A percentile compares a stretch with the other conserved stretches of the same genome.
phyloP scores from a whole-genome alignment of 2,888 invertebrate genomes.

The Pterobdella sp. region DNA sequence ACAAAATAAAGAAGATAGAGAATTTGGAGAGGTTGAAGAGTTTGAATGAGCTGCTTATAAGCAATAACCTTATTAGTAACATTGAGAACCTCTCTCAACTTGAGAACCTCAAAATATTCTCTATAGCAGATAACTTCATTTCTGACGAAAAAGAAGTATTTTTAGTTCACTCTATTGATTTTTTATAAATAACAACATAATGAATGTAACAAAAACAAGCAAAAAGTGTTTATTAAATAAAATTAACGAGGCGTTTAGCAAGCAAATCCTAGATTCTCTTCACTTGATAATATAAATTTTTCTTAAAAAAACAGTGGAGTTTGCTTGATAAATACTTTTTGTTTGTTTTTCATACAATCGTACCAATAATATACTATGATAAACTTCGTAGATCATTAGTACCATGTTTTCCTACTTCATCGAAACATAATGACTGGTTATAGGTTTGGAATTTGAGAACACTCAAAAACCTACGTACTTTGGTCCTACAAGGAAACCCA shows the following conservation, averaged over 20 bases:
- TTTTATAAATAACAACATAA: too few relatives aligned
- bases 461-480: neutral
- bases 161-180: neutral
- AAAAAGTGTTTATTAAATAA: too few relatives aligned
- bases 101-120: neutral
- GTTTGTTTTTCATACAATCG: neutral
- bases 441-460: neutral
- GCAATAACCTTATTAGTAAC: neutral
- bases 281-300: too few relatives aligned
- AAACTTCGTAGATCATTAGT: neutral
- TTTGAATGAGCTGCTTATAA: neutral
- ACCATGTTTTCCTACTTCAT: too few relatives aligned
- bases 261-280: too few relatives aligned
- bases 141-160: neutral
- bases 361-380: neutral
- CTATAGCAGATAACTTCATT: neutral
- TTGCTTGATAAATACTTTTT: too few relatives aligned
- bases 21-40: neutral
- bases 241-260: too few relatives aligned
- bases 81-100: neutral
- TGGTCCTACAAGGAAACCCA: neutral
- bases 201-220: too few relatives aligned
- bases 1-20: conserved; percentile 7
- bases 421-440: too few relatives aligned
- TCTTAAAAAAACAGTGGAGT: too few relatives aligned